phyloP scores from a whole-genome alignment of 1,140 invertebrate genomes.

The Diachasma alloeum region DNA sequence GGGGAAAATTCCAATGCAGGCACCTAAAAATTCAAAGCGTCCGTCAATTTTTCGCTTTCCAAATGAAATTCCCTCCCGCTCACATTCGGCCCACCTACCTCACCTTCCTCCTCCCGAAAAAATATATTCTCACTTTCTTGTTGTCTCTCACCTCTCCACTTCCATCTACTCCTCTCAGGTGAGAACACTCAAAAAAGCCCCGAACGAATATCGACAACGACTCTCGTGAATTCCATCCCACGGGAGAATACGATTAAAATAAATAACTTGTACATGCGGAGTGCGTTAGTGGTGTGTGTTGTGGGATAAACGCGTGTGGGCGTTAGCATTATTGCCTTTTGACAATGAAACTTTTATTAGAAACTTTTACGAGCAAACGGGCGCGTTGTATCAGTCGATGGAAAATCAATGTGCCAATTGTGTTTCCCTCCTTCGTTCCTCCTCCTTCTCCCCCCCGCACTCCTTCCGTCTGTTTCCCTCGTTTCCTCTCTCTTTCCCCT shows the following conservation, averaged over 20 bases:
- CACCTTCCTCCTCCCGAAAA: too few relatives aligned
- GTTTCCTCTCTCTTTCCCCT: too few relatives aligned
- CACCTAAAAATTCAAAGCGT: too few relatives aligned
- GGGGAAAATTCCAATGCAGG: too few relatives aligned
- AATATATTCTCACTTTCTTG: constrained; percentile 27
- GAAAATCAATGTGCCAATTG: not conserved
- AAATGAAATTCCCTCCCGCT: too few relatives aligned
- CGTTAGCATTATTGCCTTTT: constrained; percentile 6
- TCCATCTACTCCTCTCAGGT: constrained; percentile 13
- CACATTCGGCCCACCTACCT: too few relatives aligned
- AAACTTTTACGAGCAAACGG: not conserved
- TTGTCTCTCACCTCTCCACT: constrained; percentile 9
- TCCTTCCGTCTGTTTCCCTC: too few relatives aligned
- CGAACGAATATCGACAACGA: not conserved
- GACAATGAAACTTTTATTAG: constrained; percentile 12
- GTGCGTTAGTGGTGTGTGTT: constrained; percentile 7
- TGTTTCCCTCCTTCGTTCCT: not conserved
- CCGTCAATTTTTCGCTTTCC: too few relatives aligned
- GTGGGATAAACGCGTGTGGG: not conserved
- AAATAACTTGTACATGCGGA: constrained; percentile 22
- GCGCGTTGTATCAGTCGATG: not conserved
- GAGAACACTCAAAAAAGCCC: not conserved
- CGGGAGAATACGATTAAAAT: constrained; percentile 30
- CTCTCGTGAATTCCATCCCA: constrained; percentile 24
- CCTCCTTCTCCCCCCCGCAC: not conserved